Evolutionary conservation across 2,888 invertebrate genomes (phyloP).

Genomic region (Tachina lurida): DNA sequence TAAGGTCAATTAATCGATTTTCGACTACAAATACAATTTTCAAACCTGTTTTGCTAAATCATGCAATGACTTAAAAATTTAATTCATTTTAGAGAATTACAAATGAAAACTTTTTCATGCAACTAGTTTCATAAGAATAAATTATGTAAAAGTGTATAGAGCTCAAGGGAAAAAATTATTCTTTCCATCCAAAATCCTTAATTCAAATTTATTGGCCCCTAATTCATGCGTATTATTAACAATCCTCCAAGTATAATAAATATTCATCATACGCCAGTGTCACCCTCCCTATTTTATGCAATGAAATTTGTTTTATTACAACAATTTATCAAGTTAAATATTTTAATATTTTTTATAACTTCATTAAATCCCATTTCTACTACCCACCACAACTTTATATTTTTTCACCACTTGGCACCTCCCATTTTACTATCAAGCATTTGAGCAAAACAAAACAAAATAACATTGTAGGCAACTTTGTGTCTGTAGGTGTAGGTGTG

Average conservation of each 20-base stretch:
- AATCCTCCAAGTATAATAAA: not conserved
- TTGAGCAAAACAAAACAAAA: not conserved
- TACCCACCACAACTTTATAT: not conserved
- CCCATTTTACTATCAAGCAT: constrained; percentile 61
- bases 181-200: too few species aligned
- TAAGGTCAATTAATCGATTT: too few species aligned
- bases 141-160: too few species aligned
- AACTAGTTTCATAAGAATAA: too few species aligned
- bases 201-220: too few species aligned
- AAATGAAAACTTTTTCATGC: too few species aligned
- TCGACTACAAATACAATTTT: too few species aligned
- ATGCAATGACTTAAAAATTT: too few species aligned
- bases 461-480: constrained; percentile 28
- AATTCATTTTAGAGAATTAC: too few species aligned
- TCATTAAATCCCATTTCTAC: not conserved
- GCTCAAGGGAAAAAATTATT: too few species aligned
- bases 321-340: not conserved
- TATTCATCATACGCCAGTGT: not conserved
- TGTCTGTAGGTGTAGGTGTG: not conserved
- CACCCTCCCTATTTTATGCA: not conserved
- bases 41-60: too few species aligned
- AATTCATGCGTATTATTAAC: too few species aligned
- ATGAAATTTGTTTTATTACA: not conserved
- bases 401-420: constrained; percentile 51
- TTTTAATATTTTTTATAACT: not conserved